phyloP scores from a whole-genome alignment of 2,888 invertebrate species.

The Hermodice carunculata region DNA sequence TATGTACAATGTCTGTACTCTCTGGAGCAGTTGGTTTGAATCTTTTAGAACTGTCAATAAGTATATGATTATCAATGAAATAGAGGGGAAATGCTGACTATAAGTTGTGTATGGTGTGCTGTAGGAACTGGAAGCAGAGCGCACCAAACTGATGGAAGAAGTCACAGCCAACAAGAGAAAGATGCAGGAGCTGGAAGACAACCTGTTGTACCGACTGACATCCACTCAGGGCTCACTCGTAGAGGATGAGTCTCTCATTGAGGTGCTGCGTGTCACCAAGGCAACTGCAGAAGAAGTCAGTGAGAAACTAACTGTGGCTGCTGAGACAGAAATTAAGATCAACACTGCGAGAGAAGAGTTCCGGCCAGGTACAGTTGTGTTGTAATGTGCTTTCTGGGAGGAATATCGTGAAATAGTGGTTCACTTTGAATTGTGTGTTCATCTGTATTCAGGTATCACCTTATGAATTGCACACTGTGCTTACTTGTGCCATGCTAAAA shows the following conservation, averaged over 20 bases:
- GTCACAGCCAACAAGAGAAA: slow-evolving; percentile 96
- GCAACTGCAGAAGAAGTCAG: slow-evolving; percentile 88
- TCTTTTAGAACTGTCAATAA: too few relatives aligned
- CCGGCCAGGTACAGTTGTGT: slow-evolving; percentile 80
- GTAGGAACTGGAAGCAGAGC: slow-evolving; percentile 91
- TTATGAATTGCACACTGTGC: too few relatives aligned
- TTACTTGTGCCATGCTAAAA: too few relatives aligned
- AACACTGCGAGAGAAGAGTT: slow-evolving; percentile 95
- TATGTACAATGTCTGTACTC: too few relatives aligned
- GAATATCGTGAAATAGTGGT: too few relatives aligned
- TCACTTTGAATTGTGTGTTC: too few relatives aligned
- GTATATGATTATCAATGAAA: too few relatives aligned
- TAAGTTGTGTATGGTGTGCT: neutral
- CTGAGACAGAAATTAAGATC: slow-evolving; percentile 94
- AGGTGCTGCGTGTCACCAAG: slow-evolving; percentile 66
- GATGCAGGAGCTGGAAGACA: slow-evolving; percentile 96
- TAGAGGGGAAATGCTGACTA: too few relatives aligned
- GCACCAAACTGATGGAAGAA: slow-evolving; percentile 92
- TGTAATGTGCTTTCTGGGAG: too few relatives aligned
- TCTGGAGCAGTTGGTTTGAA: too few relatives aligned
- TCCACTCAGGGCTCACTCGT: slow-evolving; percentile 94
- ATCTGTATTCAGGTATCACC: too few relatives aligned
- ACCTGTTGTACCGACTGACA: slow-evolving; percentile 89
- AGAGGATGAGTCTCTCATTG: slow-evolving; percentile 94
- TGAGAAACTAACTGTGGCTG: slow-evolving; percentile 91